Conservation (phyloP, 2,888 invertebrate species). For the Polia nebulosa region DNA sequence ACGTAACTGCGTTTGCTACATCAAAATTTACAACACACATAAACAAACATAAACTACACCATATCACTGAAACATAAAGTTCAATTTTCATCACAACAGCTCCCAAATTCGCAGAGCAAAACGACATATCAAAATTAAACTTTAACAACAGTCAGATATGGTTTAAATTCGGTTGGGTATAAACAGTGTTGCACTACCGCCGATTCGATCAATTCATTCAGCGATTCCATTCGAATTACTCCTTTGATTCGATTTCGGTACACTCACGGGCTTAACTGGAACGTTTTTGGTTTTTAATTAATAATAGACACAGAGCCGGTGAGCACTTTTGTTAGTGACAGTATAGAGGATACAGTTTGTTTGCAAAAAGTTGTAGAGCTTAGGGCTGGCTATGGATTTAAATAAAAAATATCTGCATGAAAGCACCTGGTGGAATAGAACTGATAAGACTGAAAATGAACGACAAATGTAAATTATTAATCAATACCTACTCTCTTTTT, state of each 20-base stretch:
- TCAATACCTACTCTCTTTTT: too few relatives aligned
- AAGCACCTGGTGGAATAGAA: background rate
- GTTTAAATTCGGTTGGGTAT: conserved; percentile 32
- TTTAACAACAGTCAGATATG: background rate
- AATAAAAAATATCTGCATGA: conserved; percentile 34
- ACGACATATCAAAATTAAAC: conserved; percentile 25
- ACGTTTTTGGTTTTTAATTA: conserved; percentile 87
- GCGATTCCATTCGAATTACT: conserved; percentile 84
- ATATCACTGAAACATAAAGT: conserved; percentile 24
- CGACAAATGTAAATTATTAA: too few relatives aligned
- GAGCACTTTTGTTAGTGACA: conserved; percentile 74
- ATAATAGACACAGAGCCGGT: conserved; percentile 79
- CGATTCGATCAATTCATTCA: conserved; percentile 73
- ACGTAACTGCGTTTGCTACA: conserved; percentile 60
- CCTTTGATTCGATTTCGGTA: conserved; percentile 85
- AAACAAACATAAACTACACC: conserved; percentile 36
- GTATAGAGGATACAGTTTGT: conserved; percentile 62
- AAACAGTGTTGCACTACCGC: conserved; percentile 47
- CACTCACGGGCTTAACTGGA: conserved; percentile 80
- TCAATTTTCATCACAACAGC: conserved; percentile 21
- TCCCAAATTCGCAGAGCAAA: conserved; percentile 12
- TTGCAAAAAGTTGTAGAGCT: conserved; percentile 75
- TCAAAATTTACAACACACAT: conserved; percentile 40
- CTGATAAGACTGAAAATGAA: too few relatives aligned
- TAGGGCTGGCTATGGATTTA: conserved; percentile 52